phyloP scores from a whole-genome alignment of 1,140 invertebrate species.

The Hylaeus anthracinus region DNA sequence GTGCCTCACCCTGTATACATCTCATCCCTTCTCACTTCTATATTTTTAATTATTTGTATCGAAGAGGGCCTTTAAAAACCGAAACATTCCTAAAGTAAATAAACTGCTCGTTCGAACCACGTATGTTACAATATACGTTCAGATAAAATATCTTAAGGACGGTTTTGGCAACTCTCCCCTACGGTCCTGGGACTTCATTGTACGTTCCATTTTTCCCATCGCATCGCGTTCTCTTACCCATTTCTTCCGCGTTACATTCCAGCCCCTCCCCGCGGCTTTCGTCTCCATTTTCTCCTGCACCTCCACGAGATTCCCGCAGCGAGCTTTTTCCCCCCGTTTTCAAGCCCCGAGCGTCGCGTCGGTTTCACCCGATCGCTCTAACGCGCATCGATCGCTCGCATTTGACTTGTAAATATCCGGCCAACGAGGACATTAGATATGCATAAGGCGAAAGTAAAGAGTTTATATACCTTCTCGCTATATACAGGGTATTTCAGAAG shows the following conservation, averaged over 20 bases:
- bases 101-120: too few species aligned
- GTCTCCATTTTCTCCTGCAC: not conserved
- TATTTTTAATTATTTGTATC: too few species aligned
- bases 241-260: not conserved
- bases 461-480: conserved; percentile 43
- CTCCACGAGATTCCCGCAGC: not conserved
- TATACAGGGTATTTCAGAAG: not conserved
- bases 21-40: too few species aligned
- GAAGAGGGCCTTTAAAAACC: too few species aligned
- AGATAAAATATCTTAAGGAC: too few species aligned
- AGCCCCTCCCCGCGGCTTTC: not conserved
- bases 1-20: too few species aligned
- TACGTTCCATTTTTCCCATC: conserved; percentile 32
- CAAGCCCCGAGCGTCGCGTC: not conserved
- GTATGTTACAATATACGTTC: too few species aligned
- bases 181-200: conserved; percentile 5
- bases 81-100: too few species aligned
- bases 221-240: not conserved
- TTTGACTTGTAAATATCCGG: conserved; percentile 66
- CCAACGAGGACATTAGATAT: conserved; percentile 53
- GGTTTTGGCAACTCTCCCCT: too few species aligned
- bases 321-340: conserved; percentile 6
- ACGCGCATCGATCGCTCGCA: conserved; percentile 54
- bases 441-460: conserved; percentile 53
- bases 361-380: conserved; percentile 35